These are phyloP conservation scores for Cyrtonyx montezumae DNA, from an alignment of 2,113 vertebrate genomes.

Conservation along the genomic window DNA sequence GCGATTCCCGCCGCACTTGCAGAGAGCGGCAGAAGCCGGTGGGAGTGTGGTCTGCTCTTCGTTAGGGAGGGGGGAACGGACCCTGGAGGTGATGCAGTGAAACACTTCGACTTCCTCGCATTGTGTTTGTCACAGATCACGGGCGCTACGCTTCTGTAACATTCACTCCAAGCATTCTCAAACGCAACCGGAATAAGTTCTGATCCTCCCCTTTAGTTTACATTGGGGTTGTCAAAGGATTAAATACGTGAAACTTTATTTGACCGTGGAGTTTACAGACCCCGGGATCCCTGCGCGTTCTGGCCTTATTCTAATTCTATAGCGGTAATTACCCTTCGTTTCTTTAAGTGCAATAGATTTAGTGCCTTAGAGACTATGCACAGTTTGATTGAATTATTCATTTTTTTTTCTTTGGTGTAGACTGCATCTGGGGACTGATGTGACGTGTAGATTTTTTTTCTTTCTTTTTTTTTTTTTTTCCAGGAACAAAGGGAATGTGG, in stretches of 20 bases:
- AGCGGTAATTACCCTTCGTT: conserved; percentile 82
- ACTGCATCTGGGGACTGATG: conserved; percentile 89
- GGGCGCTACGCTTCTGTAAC: conserved; percentile 19
- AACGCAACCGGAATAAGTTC: conserved; percentile 63
- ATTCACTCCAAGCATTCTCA: conserved; percentile 51
- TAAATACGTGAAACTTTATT: conserved; percentile 83
- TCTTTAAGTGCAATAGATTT: conserved; percentile 84
- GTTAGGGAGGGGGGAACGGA: conserved; percentile 61
- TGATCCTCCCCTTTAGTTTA: conserved; percentile 70
- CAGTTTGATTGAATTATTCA: conserved; percentile 90
- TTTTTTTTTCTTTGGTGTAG: conserved; percentile 86
- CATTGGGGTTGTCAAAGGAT: conserved; percentile 72
- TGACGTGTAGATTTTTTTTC: conserved; percentile 85
- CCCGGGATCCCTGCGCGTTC: conserved; percentile 67
- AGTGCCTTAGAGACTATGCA: conserved; percentile 86
- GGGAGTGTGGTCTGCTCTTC: conserved; percentile 60
- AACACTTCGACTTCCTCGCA: conserved; percentile 58
- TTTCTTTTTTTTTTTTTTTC: conserved; percentile 73
- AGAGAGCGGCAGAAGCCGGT: conserved; percentile 53
- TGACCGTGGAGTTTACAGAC: conserved; percentile 76
- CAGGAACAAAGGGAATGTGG: conserved; percentile 91
- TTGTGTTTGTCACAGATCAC: conserved; percentile 40
- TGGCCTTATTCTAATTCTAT: conserved; percentile 82
- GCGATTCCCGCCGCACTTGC: conserved; percentile 54
- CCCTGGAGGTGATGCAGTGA: conserved; percentile 71